Evolutionary conservation across 1,140 invertebrate species (phyloP).

Genomic region (Panagrolaimus sp.): DNA sequence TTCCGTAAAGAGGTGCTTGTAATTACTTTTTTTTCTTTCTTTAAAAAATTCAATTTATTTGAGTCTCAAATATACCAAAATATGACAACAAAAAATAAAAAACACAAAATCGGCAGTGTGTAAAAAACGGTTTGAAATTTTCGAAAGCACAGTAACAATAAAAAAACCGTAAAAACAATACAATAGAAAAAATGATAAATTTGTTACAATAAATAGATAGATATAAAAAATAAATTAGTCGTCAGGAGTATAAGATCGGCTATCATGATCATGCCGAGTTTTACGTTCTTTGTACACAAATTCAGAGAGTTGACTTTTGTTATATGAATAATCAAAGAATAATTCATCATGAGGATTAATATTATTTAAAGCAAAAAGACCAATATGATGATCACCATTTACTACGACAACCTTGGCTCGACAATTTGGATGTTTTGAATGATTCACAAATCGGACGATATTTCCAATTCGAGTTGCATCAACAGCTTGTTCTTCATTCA

Average conservation of each 20-base stretch:
- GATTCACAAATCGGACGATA: constrained; percentile 98
- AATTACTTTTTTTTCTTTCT: no score
- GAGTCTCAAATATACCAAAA: no score
- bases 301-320: constrained; percentile 29
- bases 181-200: no score
- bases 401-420: constrained; percentile 99
- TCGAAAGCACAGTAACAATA: no score
- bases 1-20: no score
- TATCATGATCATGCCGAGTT: constrained; percentile 11
- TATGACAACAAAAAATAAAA: no score
- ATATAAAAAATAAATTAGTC: no score
- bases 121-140: no score
- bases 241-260: no score
- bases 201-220: constrained; percentile 24
- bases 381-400: constrained; percentile 97
- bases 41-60: no score
- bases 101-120: no score
- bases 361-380: constrained; percentile 92
- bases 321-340: constrained; percentile 64
- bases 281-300: constrained; percentile 24
- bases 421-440: constrained; percentile 85
- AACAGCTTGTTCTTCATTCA: constrained; percentile 66
- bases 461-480: constrained; percentile 98
- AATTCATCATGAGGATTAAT: constrained; percentile 91
- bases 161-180: no score